Evolutionary conservation across 1,140 invertebrate species (phyloP).

Genomic region (Drosophila truncata): DNA sequence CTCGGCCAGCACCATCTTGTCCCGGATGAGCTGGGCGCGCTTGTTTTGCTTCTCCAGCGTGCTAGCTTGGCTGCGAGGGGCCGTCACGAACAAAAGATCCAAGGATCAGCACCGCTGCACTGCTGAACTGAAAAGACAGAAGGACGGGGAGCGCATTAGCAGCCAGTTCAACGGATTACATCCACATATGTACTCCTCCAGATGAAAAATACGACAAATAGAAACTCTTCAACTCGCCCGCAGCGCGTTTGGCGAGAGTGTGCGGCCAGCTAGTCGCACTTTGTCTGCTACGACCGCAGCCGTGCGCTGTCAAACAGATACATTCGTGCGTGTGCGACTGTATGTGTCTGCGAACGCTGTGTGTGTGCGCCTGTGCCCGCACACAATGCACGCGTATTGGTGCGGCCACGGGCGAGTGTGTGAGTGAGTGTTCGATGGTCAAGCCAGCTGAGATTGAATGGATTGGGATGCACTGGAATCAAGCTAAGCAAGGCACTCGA

Average conservation of each 20-base stretch:
- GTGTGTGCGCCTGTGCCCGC: slow-evolving; percentile 18
- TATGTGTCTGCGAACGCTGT: slow-evolving; percentile 20
- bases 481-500: neutral
- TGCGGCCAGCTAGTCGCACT: slow-evolving; percentile 60
- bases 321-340: slow-evolving; percentile 18
- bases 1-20: slow-evolving; percentile 93
- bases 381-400: slow-evolving; percentile 25
- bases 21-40: slow-evolving; percentile 80
- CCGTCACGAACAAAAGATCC: slow-evolving; percentile 22
- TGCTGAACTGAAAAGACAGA: slow-evolving; percentile 5
- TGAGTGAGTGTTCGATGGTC: slow-evolving; percentile 44
- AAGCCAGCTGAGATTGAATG: slow-evolving; percentile 72
- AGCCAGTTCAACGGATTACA: slow-evolving; percentile 8
- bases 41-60: slow-evolving; percentile 83
- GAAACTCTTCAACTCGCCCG: slow-evolving; percentile 57
- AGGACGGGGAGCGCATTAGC: neutral
- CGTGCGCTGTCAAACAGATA: slow-evolving; percentile 62
- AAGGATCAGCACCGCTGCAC: slow-evolving; percentile 24
- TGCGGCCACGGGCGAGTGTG: slow-evolving; percentile 17
- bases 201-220: slow-evolving; percentile 52
- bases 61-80: slow-evolving; percentile 19
- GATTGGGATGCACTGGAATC: slow-evolving; percentile 35
- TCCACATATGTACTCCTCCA: neutral
- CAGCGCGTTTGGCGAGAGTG: slow-evolving; percentile 55
- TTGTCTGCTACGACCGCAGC: slow-evolving; percentile 50